phyloP scores from a whole-genome alignment of 2,797 vertebrate species.

The Gymnopithys bicolor region DNA sequence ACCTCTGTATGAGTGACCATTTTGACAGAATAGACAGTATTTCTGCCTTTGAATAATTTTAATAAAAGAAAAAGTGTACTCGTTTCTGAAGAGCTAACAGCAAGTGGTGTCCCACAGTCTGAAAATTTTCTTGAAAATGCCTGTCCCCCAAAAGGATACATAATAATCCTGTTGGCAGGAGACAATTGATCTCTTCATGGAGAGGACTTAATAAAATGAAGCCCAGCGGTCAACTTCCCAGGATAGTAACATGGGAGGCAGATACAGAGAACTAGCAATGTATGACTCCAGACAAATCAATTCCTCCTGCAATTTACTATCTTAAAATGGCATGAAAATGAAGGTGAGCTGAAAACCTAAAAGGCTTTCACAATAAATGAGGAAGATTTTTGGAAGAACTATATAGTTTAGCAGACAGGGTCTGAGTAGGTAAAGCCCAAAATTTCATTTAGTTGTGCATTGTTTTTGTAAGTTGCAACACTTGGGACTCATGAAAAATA shows the following conservation, averaged over 20 bases:
- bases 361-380: neutral
- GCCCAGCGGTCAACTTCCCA: slow-evolving; percentile 30
- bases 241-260: neutral
- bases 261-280: neutral
- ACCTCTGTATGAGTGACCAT: neutral
- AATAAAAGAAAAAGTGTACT: neutral
- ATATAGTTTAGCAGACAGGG: neutral
- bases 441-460: neutral
- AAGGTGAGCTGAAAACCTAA: slow-evolving; percentile 2
- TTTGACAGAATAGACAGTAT: neutral
- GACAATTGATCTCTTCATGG: slow-evolving; percentile 42
- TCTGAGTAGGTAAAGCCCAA: neutral
- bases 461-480: neutral
- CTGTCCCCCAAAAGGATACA: neutral
- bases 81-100: neutral
- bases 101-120: neutral
- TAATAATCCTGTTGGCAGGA: slow-evolving; percentile 29
- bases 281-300: slow-evolving; percentile 35
- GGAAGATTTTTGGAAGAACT: neutral
- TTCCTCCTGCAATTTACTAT: neutral
- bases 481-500: neutral
- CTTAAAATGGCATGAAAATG: slow-evolving; percentile 3
- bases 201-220: slow-evolving; percentile 38
- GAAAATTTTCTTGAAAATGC: neutral
- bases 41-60: neutral